Evolutionary conservation across 2,113 vertebrate genomes (phyloP).

Genomic region (Notarius lentiginosus): DNA sequence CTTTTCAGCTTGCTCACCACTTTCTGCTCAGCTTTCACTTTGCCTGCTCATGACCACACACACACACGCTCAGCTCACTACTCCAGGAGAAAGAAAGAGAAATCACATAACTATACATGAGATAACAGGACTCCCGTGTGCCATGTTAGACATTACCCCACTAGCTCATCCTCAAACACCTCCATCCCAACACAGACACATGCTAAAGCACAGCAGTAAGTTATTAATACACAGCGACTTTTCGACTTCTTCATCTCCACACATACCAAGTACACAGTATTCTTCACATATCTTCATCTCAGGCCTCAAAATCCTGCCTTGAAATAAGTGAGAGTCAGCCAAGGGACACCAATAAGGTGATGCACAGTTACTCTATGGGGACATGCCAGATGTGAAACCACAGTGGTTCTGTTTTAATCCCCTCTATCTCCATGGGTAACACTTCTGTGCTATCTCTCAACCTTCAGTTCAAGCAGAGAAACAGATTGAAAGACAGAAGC

Average conservation of each 20-base stretch:
- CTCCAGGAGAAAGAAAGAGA: not conserved
- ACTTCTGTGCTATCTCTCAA: constrained; percentile 34
- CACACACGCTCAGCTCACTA: not conserved
- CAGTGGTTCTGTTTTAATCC: constrained; percentile 26
- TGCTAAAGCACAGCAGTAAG: not conserved
- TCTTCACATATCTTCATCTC: not conserved
- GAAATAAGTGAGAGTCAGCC: constrained; percentile 46
- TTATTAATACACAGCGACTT: not conserved
- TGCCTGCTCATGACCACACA: not conserved
- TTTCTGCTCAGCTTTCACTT: not conserved
- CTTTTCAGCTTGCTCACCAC: not conserved
- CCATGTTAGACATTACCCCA: not conserved
- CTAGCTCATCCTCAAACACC: not conserved
- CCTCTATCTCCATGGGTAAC: constrained; percentile 33
- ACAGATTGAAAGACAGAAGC: constrained; percentile 8
- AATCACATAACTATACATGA: not conserved
- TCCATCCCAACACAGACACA: not conserved
- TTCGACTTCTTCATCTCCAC: not conserved
- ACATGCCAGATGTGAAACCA: constrained; percentile 48
- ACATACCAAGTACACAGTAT: not conserved
- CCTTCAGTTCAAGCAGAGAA: constrained; percentile 22
- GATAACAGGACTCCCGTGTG: not conserved
- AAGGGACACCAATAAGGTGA: constrained; percentile 47
- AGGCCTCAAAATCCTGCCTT: not conserved
- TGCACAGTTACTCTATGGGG: constrained; percentile 44